Percentiles rank a stretch among this genome's conserved stretches.
Evolutionary conservation across 2,113 vertebrate genomes (phyloP).

Genomic region (Naja naja): DNA sequence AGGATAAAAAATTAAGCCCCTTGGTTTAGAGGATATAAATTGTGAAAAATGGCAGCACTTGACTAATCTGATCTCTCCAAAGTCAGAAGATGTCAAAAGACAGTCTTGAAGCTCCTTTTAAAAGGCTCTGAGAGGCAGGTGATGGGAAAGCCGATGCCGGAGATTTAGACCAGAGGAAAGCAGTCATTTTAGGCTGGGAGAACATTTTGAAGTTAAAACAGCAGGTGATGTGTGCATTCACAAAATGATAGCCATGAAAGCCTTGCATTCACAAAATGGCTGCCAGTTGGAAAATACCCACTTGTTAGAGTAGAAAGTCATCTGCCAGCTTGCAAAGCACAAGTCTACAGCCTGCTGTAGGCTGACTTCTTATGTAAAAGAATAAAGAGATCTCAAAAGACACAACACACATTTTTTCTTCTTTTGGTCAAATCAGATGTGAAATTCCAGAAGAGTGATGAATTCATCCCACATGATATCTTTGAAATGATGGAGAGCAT

Average conservation of each 20-base stretch:
- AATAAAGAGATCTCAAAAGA: neutral
- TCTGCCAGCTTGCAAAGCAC: neutral
- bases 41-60: neutral
- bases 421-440: neutral
- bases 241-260: neutral
- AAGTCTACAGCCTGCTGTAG: neutral
- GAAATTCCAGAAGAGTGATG: neutral
- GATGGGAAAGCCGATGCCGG: neutral
- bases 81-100: neutral
- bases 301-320: neutral
- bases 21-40: constrained; percentile 18
- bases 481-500: neutral
- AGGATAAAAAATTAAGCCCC: constrained; percentile 10
- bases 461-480: neutral
- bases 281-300: neutral
- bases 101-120: neutral
- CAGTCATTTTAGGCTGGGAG: neutral
- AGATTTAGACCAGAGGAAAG: neutral
- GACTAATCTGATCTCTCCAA: neutral
- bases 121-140: neutral
- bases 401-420: neutral
- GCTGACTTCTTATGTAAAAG: neutral
- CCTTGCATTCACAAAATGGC: neutral
- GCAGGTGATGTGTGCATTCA: neutral
- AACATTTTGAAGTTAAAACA: neutral